A percentile compares a stretch with the other conserved stretches of the same genome.
Conservation (phyloP, 2,797 vertebrate species). For the Pantherophis vulpinus region DNA sequence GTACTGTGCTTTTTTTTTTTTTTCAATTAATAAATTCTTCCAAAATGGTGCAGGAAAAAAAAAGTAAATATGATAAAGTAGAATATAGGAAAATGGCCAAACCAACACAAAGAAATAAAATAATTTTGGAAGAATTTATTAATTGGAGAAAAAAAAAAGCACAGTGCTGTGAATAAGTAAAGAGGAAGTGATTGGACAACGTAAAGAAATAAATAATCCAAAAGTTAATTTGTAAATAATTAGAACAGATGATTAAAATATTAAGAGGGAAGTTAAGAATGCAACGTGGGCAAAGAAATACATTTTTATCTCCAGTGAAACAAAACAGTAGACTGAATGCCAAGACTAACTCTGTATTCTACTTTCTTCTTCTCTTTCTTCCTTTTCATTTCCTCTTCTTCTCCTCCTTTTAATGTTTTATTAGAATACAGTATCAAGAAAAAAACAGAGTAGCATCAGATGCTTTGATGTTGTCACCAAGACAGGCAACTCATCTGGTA, state of each 20-base stretch:
- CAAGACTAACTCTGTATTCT: background rate
- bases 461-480: background rate
- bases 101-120: background rate
- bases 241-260: background rate
- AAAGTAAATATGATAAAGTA: background rate
- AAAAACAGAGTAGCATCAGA: background rate
- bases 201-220: background rate
- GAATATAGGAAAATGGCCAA: background rate
- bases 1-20: background rate
- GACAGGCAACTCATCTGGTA: background rate
- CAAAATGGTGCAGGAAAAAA: background rate
- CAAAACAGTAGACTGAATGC: background rate
- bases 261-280: background rate
- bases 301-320: background rate
- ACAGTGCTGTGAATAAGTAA: too few species aligned
- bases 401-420: background rate
- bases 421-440: background rate
- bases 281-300: background rate
- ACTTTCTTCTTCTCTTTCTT: background rate
- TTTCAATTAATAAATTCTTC: background rate
- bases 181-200: background rate
- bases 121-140: too few species aligned
- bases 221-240: background rate
- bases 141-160: too few species aligned
- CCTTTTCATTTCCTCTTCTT: background rate